phyloP scores from a whole-genome alignment of 2,797 vertebrate genomes.

The Apodemus agrarius region DNA sequence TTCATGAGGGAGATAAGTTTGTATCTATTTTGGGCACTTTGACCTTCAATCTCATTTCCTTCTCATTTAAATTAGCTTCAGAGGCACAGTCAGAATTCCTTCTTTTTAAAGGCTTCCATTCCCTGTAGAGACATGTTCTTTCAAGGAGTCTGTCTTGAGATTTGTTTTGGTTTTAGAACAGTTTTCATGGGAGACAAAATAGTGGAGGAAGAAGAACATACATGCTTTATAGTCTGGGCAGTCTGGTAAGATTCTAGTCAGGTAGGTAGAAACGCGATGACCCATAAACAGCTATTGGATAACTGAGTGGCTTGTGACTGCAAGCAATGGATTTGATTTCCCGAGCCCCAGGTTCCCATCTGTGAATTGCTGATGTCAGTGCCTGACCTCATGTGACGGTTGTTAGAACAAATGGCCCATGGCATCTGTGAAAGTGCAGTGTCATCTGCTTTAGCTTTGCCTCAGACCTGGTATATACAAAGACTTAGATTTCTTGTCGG shows the following conservation, averaged over 20 bases:
- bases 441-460: not conserved
- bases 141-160: slow-evolving; percentile 17
- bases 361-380: not conserved
- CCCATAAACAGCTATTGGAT: not conserved
- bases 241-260: not conserved
- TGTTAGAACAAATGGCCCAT: not conserved
- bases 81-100: slow-evolving; percentile 48
- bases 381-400: not conserved
- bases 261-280: not conserved
- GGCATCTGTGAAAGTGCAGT: not conserved
- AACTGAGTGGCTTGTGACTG: not conserved
- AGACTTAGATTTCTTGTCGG: not conserved
- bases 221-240: not conserved
- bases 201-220: not conserved
- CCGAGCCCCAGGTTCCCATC: not conserved
- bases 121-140: slow-evolving; percentile 23
- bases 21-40: slow-evolving; percentile 68
- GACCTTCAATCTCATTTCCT: slow-evolving; percentile 78
- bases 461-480: not conserved
- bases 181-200: not conserved
- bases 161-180: slow-evolving; percentile 26
- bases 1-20: slow-evolving; percentile 66
- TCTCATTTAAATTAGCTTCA: slow-evolving; percentile 68
- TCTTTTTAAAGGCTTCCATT: slow-evolving; percentile 52
- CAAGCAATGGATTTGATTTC: not conserved